Evolutionary conservation across 2,113 vertebrate species (phyloP).

Genomic region (Laticauda laticaudata): DNA sequence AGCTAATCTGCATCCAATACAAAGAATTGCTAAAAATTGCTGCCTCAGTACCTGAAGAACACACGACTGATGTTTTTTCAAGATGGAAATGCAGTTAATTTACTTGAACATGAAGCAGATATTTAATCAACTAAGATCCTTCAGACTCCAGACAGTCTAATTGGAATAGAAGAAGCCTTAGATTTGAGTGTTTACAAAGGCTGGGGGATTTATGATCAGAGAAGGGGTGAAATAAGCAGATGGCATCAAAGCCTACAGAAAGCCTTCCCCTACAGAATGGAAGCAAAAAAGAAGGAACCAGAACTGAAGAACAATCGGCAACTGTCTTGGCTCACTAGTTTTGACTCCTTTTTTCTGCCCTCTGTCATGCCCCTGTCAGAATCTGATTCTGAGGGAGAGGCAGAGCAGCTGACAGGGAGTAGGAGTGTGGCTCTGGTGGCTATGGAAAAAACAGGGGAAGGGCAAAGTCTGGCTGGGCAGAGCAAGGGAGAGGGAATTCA

Average conservation of each 20-base stretch:
- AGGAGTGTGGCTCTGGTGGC: too few species aligned
- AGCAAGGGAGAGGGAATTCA: too few species aligned
- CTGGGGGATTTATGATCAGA: not conserved
- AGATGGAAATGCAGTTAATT: not conserved
- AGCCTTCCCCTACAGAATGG: not conserved
- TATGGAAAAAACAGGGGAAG: too few species aligned
- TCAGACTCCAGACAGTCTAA: not conserved
- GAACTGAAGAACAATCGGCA: rapidly evolving
- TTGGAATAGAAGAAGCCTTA: not conserved
- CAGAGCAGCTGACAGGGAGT: too few species aligned
- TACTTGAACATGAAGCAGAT: not conserved
- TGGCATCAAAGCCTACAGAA: not conserved
- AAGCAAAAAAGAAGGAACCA: not conserved
- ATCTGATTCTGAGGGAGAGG: too few species aligned
- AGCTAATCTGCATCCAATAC: not conserved
- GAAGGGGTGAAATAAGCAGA: not conserved
- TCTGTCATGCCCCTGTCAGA: not conserved
- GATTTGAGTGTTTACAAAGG: not conserved
- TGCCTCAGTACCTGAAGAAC: not conserved
- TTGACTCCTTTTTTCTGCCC: not conserved
- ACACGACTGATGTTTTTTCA: not conserved
- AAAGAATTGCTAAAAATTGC: too few species aligned
- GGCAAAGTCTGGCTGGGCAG: too few species aligned
- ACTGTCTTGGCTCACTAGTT: not conserved
- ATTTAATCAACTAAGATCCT: not conserved